Conservation (phyloP, 1,140 invertebrate species). For the Gryon sp. region DNA sequence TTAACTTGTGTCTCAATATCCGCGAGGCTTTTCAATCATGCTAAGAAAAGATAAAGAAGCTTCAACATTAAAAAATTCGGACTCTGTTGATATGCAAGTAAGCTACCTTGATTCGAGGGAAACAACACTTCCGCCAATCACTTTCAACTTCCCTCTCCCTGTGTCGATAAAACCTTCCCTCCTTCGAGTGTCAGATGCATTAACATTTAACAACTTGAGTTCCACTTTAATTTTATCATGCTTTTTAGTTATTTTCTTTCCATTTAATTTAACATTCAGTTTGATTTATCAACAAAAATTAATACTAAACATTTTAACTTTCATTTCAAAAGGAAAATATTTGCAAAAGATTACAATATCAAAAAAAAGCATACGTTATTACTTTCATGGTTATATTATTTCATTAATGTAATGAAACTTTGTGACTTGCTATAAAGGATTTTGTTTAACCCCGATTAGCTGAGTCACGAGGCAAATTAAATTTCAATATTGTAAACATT, state of each 20-base stretch:
- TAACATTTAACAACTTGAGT: constrained; percentile 64
- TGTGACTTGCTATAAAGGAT: no score
- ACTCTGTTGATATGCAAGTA: constrained; percentile 61
- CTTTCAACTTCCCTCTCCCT: constrained; percentile 74
- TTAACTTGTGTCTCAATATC: constrained; percentile 44
- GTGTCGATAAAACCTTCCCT: constrained; percentile 76
- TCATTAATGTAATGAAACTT: no score
- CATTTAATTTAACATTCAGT: not conserved
- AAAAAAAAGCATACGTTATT: no score
- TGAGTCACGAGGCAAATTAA: no score
- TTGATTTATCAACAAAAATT: constrained; percentile 9
- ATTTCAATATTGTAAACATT: no score
- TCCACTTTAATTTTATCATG: constrained; percentile 38
- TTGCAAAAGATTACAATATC: no score
- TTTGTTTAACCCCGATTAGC: no score
- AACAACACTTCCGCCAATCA: constrained; percentile 67
- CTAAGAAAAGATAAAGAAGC: constrained; percentile 25
- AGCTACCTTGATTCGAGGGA: constrained; percentile 63
- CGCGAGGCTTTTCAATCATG: constrained; percentile 12
- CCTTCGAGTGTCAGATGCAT: constrained; percentile 76
- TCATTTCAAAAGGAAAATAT: no score
- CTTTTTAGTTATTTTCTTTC: constrained; percentile 10
- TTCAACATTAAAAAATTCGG: constrained; percentile 43
- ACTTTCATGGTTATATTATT: no score
- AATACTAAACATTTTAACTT: no score